Base-by-base conservation (phyloP, 2,113 vertebrate genomes). In the Crotalus tigris region DNA sequence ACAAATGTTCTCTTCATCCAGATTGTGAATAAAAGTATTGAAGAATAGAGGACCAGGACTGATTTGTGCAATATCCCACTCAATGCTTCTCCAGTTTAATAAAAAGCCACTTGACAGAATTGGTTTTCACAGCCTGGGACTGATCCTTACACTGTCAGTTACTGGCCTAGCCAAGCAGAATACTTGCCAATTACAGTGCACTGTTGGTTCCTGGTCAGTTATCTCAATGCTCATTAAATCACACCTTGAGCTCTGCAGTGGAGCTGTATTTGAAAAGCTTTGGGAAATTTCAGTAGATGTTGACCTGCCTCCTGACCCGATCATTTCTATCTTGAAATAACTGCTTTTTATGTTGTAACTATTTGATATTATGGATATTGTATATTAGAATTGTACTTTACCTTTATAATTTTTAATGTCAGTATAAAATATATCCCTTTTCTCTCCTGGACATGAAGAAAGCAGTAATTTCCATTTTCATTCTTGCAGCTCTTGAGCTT, bases 401-500 rank as follows among this genome's bases (percentile, higher is more conserved):
- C 24, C 29, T 64, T 91, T 33, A 19, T 13, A 44, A 26, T 7
- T 29, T 33, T 75, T 39, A 75, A 75, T 75, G n/a, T n/a, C 69
- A 75, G 33, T 75, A 64, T 64, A 64, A 64, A 64, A 64, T 44
- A 81, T 44, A 81, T 21, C 33, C 75, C 17, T 23, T 81, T n/a
- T 55, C 7, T 69, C 2, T 55, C n/a, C 51, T 55, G 21, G 2
- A 33, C 51, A 19, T 39, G 12, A 13, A 8, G 46, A 87, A 87
- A 29, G 21, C 9, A 23, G 29, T 33, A 13, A 75, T 44, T 88
- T 64, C 46, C n/a, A 29, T 11, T 88, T 51, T 46, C 91, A 7
- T 96, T 29, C 12, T 87, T 92, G 90, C 96, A 99, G 98, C 97
- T 99, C 85, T 96, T 98, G 87, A 96, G 96, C 94, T 96, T 96